Conservation (phyloP, 2,888 invertebrate species). For the Temnothorax rugatulus region DNA sequence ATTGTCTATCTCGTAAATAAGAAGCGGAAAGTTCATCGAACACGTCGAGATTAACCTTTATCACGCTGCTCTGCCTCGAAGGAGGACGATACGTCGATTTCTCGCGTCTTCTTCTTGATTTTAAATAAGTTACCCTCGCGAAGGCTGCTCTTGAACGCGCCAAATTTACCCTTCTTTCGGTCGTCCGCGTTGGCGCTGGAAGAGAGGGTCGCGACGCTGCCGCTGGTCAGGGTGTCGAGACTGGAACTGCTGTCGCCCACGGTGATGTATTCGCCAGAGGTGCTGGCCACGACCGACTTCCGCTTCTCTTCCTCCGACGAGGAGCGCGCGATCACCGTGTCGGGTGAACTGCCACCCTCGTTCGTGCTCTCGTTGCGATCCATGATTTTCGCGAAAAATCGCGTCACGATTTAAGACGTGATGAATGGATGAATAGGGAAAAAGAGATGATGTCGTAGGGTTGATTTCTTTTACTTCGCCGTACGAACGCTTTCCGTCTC, state of each 20-base stretch:
- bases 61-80: slow-evolving; percentile 67
- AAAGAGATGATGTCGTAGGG: neutral
- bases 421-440: neutral
- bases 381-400: slow-evolving; percentile 66
- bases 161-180: slow-evolving; percentile 78
- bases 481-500: slow-evolving; percentile 33
- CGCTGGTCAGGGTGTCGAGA: slow-evolving; percentile 78
- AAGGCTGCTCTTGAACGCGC: slow-evolving; percentile 79
- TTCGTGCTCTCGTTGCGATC: slow-evolving; percentile 79
- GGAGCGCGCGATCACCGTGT: slow-evolving; percentile 80
- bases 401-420: neutral
- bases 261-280: slow-evolving; percentile 76
- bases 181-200: slow-evolving; percentile 55
- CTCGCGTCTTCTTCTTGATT: slow-evolving; percentile 76
- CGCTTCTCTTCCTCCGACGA: slow-evolving; percentile 81
- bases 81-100: slow-evolving; percentile 67
- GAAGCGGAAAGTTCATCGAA: slow-evolving; percentile 13
- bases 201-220: slow-evolving; percentile 14
- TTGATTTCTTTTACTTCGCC: neutral
- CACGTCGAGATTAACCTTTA: slow-evolving; percentile 34
- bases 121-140: slow-evolving; percentile 80
- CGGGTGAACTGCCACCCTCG: slow-evolving; percentile 81
- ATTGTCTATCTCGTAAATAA: neutral
- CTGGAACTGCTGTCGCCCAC: slow-evolving; percentile 81
- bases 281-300: slow-evolving; percentile 64